Conservation (phyloP, 2,888 invertebrate genomes). For the Melieria picta region DNA sequence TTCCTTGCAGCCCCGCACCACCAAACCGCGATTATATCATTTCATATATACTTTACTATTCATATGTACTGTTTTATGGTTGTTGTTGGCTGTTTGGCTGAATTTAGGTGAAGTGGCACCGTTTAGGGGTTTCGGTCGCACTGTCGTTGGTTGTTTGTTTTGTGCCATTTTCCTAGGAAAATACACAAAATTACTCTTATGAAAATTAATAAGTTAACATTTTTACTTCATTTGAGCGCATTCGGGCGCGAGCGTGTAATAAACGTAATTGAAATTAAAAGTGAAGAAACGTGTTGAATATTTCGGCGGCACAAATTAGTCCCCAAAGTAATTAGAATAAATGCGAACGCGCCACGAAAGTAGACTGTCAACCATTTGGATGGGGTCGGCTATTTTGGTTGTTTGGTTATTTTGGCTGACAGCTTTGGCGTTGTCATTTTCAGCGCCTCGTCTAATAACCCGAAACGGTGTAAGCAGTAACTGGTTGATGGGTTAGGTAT, state of each 20-base stretch:
- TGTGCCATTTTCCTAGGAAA: neutral
- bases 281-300: slow-evolving; percentile 55
- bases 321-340: slow-evolving; percentile 59
- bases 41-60: neutral
- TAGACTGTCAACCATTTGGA: too few species aligned
- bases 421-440: too few species aligned
- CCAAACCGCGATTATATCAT: neutral
- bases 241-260: slow-evolving; percentile 43
- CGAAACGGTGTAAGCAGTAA: too few species aligned
- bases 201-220: slow-evolving; percentile 29
- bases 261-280: slow-evolving; percentile 62
- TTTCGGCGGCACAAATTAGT: slow-evolving; percentile 54
- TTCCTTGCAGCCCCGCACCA: neutral
- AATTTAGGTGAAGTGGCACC: neutral
- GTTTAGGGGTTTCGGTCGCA: slow-evolving; percentile 8
- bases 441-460: too few species aligned
- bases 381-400: too few species aligned
- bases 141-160: slow-evolving; percentile 3
- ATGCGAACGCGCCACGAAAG: slow-evolving; percentile 7
- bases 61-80: neutral
- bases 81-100: neutral
- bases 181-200: slow-evolving; percentile 22
- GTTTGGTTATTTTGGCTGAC: too few species aligned
- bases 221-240: slow-evolving; percentile 53
- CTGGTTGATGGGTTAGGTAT: too few species aligned